phyloP scores from a whole-genome alignment of 92 coral and sea anemone genomes.

The Diadumene lineata region DNA sequence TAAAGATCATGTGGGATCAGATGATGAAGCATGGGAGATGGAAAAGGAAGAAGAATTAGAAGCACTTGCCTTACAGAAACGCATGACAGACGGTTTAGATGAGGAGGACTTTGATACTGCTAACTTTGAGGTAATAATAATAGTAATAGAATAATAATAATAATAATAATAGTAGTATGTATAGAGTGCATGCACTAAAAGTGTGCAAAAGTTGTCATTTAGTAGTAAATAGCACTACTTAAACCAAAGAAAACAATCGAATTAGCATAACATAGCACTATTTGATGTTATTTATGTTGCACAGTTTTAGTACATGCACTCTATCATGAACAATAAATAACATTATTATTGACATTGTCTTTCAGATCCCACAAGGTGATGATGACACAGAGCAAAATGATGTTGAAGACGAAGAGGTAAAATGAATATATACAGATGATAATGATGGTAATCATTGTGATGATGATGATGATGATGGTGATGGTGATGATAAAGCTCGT shows the following conservation, averaged over 20 bases:
- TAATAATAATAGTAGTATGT: too few species aligned
- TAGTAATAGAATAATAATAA: too few species aligned
- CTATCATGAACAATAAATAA: too few species aligned
- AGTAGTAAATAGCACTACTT: too few species aligned
- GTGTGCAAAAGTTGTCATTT: too few species aligned
- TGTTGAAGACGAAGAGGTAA: conserved; percentile 8
- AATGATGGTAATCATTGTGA: not conserved
- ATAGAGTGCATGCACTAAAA: too few species aligned
- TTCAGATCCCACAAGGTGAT: conserved; percentile 21
- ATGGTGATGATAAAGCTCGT: not conserved
- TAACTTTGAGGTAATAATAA: conserved; percentile 77
- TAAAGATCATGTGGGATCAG: conserved; percentile 62
- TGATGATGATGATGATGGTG: not conserved
- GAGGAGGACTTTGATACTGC: conserved; percentile 90
- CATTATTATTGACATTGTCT: not conserved
- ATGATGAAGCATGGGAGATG: conserved; percentile 83
- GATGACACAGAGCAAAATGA: conserved; percentile 18
- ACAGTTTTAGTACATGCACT: too few species aligned
- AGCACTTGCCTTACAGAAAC: conserved; percentile 75
- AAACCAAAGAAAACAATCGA: too few species aligned
- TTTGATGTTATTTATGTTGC: too few species aligned
- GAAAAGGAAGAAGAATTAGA: conserved; percentile 92
- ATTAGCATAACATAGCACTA: too few species aligned
- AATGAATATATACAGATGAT: not conserved
- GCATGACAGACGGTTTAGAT: conserved; percentile 83